Conservation (phyloP, 2,797 vertebrate species). For the Manis javanica region DNA sequence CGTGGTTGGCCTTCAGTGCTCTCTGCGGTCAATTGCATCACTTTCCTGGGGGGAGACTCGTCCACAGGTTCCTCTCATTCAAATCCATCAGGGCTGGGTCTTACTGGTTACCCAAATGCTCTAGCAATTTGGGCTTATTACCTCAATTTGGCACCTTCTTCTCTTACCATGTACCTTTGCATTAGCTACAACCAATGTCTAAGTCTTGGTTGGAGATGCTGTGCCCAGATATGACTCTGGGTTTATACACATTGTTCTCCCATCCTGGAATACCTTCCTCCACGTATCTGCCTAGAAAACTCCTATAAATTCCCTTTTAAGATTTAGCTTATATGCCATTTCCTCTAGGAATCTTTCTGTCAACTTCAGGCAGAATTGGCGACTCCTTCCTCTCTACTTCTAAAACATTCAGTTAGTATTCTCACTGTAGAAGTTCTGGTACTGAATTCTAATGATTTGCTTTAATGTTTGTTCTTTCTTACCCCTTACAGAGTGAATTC, state of each 20-base stretch:
- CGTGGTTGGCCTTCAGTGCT: neutral
- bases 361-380: neutral
- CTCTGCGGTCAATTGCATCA: neutral
- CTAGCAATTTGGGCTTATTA: neutral
- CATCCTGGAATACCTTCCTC: neutral
- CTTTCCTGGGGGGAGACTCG: neutral
- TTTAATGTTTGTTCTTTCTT: neutral
- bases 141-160: neutral
- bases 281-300: neutral
- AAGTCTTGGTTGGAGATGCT: neutral
- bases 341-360: constrained; percentile 38
- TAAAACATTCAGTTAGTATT: constrained; percentile 36
- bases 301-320: neutral
- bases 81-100: neutral
- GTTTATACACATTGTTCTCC: neutral
- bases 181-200: neutral
- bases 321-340: neutral
- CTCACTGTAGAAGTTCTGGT: constrained; percentile 40
- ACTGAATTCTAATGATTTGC: neutral
- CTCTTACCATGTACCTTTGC: neutral
- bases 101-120: neutral
- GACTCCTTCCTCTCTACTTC: neutral
- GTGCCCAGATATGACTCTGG: neutral
- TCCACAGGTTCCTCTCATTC: neutral
- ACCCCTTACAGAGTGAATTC: neutral